Percentiles rank a stretch among this genome's conserved stretches.
Evolutionary conservation across 2,113 vertebrate genomes (phyloP).

Genomic region (Channa maculata): DNA sequence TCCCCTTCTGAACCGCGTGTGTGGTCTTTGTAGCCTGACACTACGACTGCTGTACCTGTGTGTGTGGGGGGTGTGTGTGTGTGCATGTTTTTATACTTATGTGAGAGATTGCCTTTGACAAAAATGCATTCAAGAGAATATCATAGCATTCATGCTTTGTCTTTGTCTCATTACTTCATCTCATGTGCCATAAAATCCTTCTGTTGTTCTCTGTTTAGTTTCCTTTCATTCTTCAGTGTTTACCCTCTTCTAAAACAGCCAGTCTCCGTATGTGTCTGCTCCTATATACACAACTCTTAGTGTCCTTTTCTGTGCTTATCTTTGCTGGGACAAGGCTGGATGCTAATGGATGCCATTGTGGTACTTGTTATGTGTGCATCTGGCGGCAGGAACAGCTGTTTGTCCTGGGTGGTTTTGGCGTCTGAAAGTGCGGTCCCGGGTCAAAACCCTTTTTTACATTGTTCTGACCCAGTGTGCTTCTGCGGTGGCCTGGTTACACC

Average conservation of each 20-base stretch:
- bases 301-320: slow-evolving; percentile 10
- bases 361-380: slow-evolving; percentile 43
- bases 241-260: slow-evolving; percentile 32
- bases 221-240: slow-evolving; percentile 28
- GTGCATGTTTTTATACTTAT: slow-evolving; percentile 17
- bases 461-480: slow-evolving; percentile 62
- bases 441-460: slow-evolving; percentile 72
- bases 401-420: slow-evolving; percentile 74
- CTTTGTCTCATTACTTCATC: slow-evolving; percentile 22
- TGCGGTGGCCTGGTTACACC: slow-evolving; percentile 65
- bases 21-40: slow-evolving; percentile 62
- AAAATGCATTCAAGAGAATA: slow-evolving; percentile 26
- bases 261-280: neutral
- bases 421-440: slow-evolving; percentile 59
- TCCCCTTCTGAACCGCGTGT: slow-evolving; percentile 59
- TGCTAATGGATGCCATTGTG: slow-evolving; percentile 40
- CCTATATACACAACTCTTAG: slow-evolving; percentile 20
- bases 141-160: slow-evolving; percentile 22
- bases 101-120: slow-evolving; percentile 22
- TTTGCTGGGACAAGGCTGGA: slow-evolving; percentile 15
- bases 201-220: slow-evolving; percentile 12
- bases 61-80: neutral
- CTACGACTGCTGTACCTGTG: slow-evolving; percentile 51
- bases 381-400: slow-evolving; percentile 72
- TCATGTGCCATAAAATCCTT: slow-evolving; percentile 39